Evolutionary conservation across 2,888 invertebrate species (phyloP).

Genomic region (Scelioninae gen. 1): DNA sequence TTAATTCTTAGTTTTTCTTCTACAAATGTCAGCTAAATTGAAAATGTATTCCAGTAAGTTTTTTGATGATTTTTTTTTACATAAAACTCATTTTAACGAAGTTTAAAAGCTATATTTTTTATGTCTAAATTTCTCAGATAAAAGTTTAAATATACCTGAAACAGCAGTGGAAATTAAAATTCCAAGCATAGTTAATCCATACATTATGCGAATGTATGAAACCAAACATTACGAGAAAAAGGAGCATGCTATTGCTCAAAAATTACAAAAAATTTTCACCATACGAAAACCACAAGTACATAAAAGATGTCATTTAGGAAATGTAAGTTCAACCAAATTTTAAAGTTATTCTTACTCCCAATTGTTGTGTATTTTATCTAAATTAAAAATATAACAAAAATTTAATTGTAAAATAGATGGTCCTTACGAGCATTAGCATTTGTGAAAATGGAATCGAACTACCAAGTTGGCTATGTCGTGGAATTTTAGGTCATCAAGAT

Average conservation of each 20-base stretch:
- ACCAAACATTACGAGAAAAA: conserved; percentile 35
- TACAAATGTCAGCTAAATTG: too few species aligned
- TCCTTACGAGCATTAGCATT: conserved; percentile 38
- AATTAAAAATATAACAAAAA: neutral
- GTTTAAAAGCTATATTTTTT: too few species aligned
- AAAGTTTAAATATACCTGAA: too few species aligned
- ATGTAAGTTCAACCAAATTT: conserved; percentile 29
- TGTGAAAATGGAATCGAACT: conserved; percentile 58
- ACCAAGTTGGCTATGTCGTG: conserved; percentile 73
- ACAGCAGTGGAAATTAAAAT: too few species aligned
- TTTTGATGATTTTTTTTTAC: too few species aligned
- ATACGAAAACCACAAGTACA: conserved; percentile 21
- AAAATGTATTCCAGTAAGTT: too few species aligned
- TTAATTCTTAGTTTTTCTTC: too few species aligned
- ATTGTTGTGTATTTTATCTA: conserved; percentile 1
- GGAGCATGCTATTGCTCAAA: conserved; percentile 29
- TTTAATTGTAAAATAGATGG: conserved; percentile 36
- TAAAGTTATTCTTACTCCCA: neutral
- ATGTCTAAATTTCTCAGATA: too few species aligned
- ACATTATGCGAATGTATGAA: conserved; percentile 68
- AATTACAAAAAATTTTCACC: conserved; percentile 40
- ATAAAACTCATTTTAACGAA: too few species aligned
- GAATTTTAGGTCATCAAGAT: conserved; percentile 66
- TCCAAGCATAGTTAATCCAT: too few species aligned
- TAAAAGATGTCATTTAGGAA: conserved; percentile 30